Percentiles rank a stretch among this genome's conserved stretches.
Evolutionary conservation across 2,888 invertebrate species (phyloP).

Genomic region (Sycophila texana): DNA sequence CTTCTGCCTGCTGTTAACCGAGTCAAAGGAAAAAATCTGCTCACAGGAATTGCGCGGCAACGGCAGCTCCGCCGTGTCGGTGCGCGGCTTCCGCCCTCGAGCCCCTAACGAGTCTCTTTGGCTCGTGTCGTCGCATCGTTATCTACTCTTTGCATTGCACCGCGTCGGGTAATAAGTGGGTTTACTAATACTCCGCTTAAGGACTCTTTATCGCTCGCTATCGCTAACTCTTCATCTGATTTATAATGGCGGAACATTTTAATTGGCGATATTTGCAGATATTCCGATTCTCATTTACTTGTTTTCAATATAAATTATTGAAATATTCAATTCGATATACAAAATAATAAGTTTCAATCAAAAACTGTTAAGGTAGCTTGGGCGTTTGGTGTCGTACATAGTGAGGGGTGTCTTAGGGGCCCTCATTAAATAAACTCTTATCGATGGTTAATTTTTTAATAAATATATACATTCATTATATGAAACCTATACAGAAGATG

Average conservation of each 20-base stretch:
- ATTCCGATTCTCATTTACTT: too few relatives aligned
- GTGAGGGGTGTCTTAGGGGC: too few relatives aligned
- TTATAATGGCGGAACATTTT: not conserved
- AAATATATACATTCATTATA: too few relatives aligned
- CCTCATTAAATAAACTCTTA: too few relatives aligned
- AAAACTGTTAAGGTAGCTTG: too few relatives aligned
- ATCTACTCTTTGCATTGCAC: conserved; percentile 7
- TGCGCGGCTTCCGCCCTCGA: not conserved
- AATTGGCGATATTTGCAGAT: too few relatives aligned
- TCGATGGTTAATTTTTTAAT: too few relatives aligned
- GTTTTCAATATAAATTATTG: too few relatives aligned
- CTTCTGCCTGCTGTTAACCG: conserved; percentile 30
- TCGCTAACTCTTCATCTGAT: not conserved
- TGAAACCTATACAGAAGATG: too few relatives aligned
- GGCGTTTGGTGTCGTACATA: too few relatives aligned
- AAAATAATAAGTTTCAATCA: too few relatives aligned
- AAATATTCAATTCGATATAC: too few relatives aligned
- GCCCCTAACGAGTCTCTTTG: conserved; percentile 27
- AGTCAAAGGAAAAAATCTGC: conserved; percentile 56
- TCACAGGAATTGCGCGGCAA: conserved; percentile 13
- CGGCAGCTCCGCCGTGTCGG: not conserved
- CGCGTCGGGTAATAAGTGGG: conserved; percentile 21
- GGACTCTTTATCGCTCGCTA: conserved; percentile 1
- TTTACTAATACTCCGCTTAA: conserved; percentile 17
- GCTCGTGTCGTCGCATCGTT: conserved; percentile 2